Conservation (phyloP, 2,113 vertebrate genomes). For the Apeltes quadracus region DNA sequence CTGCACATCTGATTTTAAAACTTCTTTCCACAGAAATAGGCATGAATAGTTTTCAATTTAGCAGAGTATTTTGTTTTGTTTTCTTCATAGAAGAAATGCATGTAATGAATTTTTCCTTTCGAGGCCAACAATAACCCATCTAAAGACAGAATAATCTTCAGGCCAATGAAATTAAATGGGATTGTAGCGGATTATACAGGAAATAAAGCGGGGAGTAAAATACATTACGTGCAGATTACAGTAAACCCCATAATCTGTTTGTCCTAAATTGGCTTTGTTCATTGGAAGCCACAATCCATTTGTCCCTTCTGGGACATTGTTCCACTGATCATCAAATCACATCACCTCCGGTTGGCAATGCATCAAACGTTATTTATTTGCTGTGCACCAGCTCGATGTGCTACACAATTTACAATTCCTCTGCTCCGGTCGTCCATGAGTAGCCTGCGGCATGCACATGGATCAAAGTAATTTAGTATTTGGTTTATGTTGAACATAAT, state of each 20-base stretch:
- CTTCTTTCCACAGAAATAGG: conserved; percentile 1
- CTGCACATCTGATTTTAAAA: conserved; percentile 19
- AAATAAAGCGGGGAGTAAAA: conserved; percentile 71
- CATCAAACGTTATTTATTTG: conserved; percentile 17
- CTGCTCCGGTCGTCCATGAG: conserved; percentile 16
- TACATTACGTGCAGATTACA: conserved; percentile 78
- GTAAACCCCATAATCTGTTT: conserved; percentile 78
- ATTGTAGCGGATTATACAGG: conserved; percentile 71
- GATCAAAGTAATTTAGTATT: background rate
- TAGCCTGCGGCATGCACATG: background rate
- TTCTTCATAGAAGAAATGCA: conserved; percentile 17
- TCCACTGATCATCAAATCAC: conserved; percentile 27
- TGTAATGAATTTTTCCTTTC: conserved; percentile 32
- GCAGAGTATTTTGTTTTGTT: background rate
- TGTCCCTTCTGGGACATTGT: conserved; percentile 44
- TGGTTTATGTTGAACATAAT: background rate
- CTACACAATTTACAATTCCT: background rate
- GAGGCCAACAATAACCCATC: conserved; percentile 64
- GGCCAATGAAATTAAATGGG: conserved; percentile 73
- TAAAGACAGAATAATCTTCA: conserved; percentile 65
- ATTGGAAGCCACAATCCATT: conserved; percentile 57
- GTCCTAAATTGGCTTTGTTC: conserved; percentile 75
- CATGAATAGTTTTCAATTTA: background rate
- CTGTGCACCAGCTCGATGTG: background rate
- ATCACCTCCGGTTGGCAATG: conserved; percentile 36